Conservation (phyloP, 2,113 vertebrate genomes). For the Elgaria multicarinata region DNA sequence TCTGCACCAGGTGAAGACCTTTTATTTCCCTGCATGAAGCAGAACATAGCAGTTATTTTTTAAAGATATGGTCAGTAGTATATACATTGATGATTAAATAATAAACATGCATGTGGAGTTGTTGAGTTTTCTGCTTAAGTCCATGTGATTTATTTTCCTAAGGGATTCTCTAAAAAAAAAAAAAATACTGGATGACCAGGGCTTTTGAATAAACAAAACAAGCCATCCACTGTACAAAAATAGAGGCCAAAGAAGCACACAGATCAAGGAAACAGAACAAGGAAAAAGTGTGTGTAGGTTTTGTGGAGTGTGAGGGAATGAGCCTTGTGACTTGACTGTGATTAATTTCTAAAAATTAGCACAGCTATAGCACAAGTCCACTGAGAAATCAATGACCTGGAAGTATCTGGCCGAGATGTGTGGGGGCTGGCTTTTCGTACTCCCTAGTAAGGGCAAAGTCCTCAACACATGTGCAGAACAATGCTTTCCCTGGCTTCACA, state of each 20-base stretch:
- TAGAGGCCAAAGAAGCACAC: background rate
- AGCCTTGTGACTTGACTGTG: background rate
- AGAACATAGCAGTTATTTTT: too few species aligned
- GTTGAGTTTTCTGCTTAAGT: too few species aligned
- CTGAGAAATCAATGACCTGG: background rate
- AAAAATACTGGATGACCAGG: too few species aligned
- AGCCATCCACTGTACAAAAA: background rate
- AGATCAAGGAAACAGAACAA: background rate
- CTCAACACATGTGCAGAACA: background rate
- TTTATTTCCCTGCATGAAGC: too few species aligned
- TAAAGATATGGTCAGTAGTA: too few species aligned
- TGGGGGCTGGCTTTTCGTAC: background rate
- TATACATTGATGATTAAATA: too few species aligned
- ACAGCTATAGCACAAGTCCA: background rate
- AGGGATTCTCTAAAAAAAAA: too few species aligned
- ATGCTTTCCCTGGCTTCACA: background rate
- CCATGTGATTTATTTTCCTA: too few species aligned
- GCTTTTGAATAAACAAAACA: background rate
- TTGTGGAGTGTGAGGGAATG: background rate
- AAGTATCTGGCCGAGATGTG: background rate
- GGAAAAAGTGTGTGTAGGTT: constrained; percentile 8
- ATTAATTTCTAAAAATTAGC: background rate
- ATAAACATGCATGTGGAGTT: too few species aligned
- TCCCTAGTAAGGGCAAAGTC: background rate
- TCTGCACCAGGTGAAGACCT: too few species aligned